phyloP scores from a whole-genome alignment of 1,140 invertebrate genomes.

The Zaprionus africanus region DNA sequence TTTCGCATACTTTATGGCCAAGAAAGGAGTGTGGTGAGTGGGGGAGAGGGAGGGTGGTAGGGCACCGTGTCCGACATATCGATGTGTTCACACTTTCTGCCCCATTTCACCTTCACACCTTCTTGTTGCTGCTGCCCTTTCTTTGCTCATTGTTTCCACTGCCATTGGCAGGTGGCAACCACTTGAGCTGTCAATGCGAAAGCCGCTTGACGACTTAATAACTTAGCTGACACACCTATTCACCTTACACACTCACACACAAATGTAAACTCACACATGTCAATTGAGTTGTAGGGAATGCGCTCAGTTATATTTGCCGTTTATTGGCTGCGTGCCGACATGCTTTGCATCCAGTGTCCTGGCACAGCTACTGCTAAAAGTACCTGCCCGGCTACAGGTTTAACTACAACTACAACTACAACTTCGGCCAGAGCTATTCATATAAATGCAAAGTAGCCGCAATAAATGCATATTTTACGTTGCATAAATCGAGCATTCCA shows the following conservation, averaged over 20 bases:
- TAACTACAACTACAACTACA: constrained; percentile 27
- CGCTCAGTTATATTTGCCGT: constrained; percentile 49
- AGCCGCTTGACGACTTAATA: constrained; percentile 62
- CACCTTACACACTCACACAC: constrained; percentile 1
- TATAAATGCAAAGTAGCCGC: constrained; percentile 72
- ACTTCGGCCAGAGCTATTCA: constrained; percentile 51
- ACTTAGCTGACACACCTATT: constrained; percentile 43
- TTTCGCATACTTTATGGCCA: constrained; percentile 5
- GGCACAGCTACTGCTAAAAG: not conserved
- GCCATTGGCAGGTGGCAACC: constrained; percentile 44
- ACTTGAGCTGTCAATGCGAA: constrained; percentile 58
- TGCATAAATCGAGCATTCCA: constrained; percentile 44
- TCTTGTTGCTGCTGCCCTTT: not conserved
- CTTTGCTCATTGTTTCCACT: not conserved
- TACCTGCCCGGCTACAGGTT: constrained; percentile 1
- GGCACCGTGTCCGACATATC: not conserved
- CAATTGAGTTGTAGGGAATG: constrained; percentile 32
- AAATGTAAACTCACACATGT: not conserved
- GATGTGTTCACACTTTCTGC: constrained; percentile 3
- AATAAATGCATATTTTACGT: constrained; percentile 69
- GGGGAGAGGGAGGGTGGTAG: not conserved
- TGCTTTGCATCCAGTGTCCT: constrained; percentile 15
- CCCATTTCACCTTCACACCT: not conserved
- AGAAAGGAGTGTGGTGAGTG: not conserved
- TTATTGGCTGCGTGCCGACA: constrained; percentile 71